Conservation (phyloP, 2,888 invertebrate genomes). For the Dusona sp. region DNA sequence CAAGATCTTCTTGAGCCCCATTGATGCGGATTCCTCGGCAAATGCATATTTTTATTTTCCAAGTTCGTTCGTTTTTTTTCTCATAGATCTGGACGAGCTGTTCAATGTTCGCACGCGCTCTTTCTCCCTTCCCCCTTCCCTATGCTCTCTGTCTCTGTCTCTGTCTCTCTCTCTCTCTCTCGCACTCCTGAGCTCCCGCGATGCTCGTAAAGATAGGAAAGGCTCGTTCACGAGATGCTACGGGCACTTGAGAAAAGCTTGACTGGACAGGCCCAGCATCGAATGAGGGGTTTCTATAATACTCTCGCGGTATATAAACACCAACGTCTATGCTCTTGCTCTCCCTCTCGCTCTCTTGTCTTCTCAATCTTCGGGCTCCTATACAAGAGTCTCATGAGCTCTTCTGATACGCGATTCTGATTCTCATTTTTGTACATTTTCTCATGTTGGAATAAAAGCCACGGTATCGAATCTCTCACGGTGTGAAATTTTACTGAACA, state of each 20-base stretch:
- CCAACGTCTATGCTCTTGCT: slow-evolving; percentile 5
- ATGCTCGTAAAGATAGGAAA: slow-evolving; percentile 72
- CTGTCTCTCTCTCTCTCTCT: neutral
- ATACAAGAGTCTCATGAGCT: slow-evolving; percentile 21
- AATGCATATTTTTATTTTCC: slow-evolving; percentile 38
- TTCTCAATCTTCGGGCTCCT: slow-evolving; percentile 27
- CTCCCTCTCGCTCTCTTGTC: neutral
- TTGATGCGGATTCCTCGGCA: slow-evolving; percentile 59
- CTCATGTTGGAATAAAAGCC: neutral
- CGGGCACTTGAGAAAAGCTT: slow-evolving; percentile 66
- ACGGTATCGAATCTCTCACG: slow-evolving; percentile 9
- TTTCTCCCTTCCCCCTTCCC: neutral
- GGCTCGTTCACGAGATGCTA: slow-evolving; percentile 57
- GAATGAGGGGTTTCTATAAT: slow-evolving; percentile 60
- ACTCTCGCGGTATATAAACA: slow-evolving; percentile 30
- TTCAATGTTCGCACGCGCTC: slow-evolving; percentile 65
- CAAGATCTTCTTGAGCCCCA: slow-evolving; percentile 39
- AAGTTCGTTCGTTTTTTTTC: neutral
- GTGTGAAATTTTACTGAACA: neutral
- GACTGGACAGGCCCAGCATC: slow-evolving; percentile 58
- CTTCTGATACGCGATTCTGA: slow-evolving; percentile 12
- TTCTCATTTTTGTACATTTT: slow-evolving; percentile 14
- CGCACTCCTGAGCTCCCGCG: slow-evolving; percentile 64
- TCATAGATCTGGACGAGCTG: slow-evolving; percentile 61
- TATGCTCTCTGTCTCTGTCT: neutral